Base-by-base conservation (phyloP, 2,888 invertebrate species). In the Trichacis sp. region DNA sequence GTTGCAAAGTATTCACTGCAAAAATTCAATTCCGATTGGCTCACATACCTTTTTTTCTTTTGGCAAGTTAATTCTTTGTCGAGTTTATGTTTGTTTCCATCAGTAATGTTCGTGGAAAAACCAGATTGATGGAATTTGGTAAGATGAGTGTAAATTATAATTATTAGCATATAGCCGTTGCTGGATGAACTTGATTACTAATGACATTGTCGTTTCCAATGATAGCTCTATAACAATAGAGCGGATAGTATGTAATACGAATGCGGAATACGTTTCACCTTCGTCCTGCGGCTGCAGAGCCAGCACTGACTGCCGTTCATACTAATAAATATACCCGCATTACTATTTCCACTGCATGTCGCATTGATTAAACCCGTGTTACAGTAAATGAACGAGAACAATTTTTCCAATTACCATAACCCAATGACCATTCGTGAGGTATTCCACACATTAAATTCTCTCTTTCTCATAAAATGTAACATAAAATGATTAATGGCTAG, bases 101-200 rank as follows among this genome's bases (percentile, higher is more conserved):
- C 24, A 8, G 8, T 24, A 24, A 3, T 24, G 24, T 8, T 24
- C 24, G 8, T 24, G 24, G 24, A 24, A 24, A 24, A 24, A 24
- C 8, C 3, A 24, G 24, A 24, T 24, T 24, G 24, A 24, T 24
- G 24, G 8, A 3, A 24, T 24, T 24, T 5, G 8, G 14, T 40
- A 14, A 14, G 40, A 40, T 15, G 40, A 14, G n/a, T 14, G 40
- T n/a, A n/a, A n/a, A n/a, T n/a, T n/a, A 69, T 75, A 78, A 75
- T 76, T 77, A 76, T 79, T 78, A 73, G 73, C 69, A 73, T 73
- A 77, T 75, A 75, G 69, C 70, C 75, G 78, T 74, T 73, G 68
- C 62, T 68, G 65, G 59, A 61, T 68, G 53, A 61, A 74, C 71
- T 79, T 79, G 76, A 79, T 79, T 78, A 74, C 76, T 78, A 77